Evolutionary conservation across 1,140 invertebrate species (phyloP).

Genomic region (Formica exsecta): DNA sequence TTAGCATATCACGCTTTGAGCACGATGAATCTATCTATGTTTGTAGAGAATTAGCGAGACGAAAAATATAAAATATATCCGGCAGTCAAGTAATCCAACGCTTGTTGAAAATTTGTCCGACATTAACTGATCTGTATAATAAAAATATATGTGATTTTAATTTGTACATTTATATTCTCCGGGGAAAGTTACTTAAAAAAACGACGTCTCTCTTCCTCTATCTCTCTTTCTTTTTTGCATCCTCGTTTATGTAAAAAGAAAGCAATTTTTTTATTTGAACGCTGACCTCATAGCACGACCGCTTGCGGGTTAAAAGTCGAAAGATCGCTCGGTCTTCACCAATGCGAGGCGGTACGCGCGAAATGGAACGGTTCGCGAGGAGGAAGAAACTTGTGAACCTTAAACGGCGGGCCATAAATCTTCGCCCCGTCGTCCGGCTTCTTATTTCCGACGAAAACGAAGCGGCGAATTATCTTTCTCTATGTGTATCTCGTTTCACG

Average conservation of each 20-base stretch:
- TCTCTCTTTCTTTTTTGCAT: neutral
- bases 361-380: slow-evolving; percentile 14
- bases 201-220: neutral
- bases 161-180: neutral
- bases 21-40: slow-evolving; percentile 25
- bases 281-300: neutral
- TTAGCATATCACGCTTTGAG: slow-evolving; percentile 43
- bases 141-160: neutral
- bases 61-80: neutral
- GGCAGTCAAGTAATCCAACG: neutral
- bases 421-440: slow-evolving; percentile 48
- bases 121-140: neutral
- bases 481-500: slow-evolving; percentile 58
- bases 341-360: slow-evolving; percentile 9
- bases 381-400: slow-evolving; percentile 38
- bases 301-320: slow-evolving; percentile 19
- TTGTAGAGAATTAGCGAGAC: slow-evolving; percentile 12
- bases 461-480: slow-evolving; percentile 63
- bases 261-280: neutral
- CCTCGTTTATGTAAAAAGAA: slow-evolving; percentile 3
- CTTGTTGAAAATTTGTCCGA: neutral
- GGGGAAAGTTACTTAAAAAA: neutral
- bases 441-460: slow-evolving; percentile 62
- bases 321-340: neutral
- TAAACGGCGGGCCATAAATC: slow-evolving; percentile 68